These are phyloP conservation scores for Mionectes olivaceus DNA, from an alignment of 2,797 vertebrate genomes.

Conservation along the genomic window DNA sequence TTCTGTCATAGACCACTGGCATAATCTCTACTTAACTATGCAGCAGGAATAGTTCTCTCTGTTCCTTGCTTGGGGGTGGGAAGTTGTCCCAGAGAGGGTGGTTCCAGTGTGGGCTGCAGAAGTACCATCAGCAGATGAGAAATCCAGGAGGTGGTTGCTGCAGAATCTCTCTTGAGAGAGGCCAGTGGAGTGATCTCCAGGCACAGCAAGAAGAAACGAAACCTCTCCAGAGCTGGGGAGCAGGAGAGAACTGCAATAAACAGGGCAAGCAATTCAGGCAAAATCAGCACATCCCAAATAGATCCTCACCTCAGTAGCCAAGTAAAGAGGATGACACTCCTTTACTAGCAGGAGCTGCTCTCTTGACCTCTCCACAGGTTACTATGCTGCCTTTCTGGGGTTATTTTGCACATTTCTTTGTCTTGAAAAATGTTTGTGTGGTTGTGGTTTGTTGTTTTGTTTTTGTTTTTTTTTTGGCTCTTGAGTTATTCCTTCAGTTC, in stretches of 20 bases:
- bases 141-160: not conserved
- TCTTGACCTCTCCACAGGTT: conserved; percentile 36
- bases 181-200: not conserved
- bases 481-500: conserved; percentile 66
- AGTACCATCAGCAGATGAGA: not conserved
- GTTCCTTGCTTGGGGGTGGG: not conserved
- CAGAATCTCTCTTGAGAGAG: not conserved
- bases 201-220: not conserved
- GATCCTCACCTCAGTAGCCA: conserved; percentile 52
- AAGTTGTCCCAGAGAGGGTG: not conserved
- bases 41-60: not conserved
- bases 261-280: conserved; percentile 34
- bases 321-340: conserved; percentile 46
- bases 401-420: conserved; percentile 73
- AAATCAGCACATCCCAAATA: conserved; percentile 67
- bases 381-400: conserved; percentile 64
- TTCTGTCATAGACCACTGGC: not conserved
- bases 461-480: conserved; percentile 12
- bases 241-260: conserved; percentile 2
- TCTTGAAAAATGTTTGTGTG: conserved; percentile 57
- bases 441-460: conserved; percentile 34
- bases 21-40: not conserved
- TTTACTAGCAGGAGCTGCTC: conserved; percentile 53
- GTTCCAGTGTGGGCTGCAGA: not conserved
- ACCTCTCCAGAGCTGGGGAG: not conserved